These are phyloP conservation scores for Polia nebulosa DNA, from an alignment of 2,888 invertebrate species.

Conservation along the genomic window DNA sequence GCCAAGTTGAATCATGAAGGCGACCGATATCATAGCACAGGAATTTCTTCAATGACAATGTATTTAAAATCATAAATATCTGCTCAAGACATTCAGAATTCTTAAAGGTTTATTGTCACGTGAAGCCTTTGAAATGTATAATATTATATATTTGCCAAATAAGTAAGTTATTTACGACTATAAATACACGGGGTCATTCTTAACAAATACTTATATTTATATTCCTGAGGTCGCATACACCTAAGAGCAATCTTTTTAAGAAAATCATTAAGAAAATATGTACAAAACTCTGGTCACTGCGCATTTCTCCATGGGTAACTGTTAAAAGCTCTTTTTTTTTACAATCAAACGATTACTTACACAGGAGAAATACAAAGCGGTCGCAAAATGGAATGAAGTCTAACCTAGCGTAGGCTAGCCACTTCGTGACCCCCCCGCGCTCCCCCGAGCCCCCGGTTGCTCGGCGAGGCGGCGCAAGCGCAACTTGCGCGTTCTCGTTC, in stretches of 20 bases:
- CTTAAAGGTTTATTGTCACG: conserved; percentile 42
- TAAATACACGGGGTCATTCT: conserved; percentile 40
- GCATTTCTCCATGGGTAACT: conserved; percentile 20
- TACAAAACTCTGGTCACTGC: conserved; percentile 5
- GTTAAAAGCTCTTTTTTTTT: conserved; percentile 50
- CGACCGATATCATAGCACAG: conserved; percentile 53
- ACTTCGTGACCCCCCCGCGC: conserved; percentile 82
- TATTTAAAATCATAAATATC: conserved; percentile 11
- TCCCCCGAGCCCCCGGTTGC: conserved; percentile 53
- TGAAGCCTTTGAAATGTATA: conserved; percentile 30
- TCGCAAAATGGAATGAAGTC: conserved; percentile 76
- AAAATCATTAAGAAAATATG: too few species aligned
- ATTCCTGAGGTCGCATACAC: background rate
- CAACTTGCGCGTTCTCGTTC: conserved; percentile 72
- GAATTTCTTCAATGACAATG: conserved; percentile 50
- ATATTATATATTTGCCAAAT: conserved; percentile 14
- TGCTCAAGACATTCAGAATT: conserved; percentile 16
- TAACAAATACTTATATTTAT: conserved; percentile 14
- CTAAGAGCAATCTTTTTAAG: too few species aligned
- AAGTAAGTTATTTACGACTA: conserved; percentile 26
- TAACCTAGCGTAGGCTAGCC: conserved; percentile 82
- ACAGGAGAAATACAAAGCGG: conserved; percentile 66
- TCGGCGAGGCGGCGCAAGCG: conserved; percentile 64
- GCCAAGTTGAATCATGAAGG: conserved; percentile 59
- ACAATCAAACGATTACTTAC: conserved; percentile 52